Percentiles rank a stretch among this genome's conserved stretches.
phyloP scores from a whole-genome alignment of 1,140 invertebrate genomes.

The Drosophila trapezifrons region DNA sequence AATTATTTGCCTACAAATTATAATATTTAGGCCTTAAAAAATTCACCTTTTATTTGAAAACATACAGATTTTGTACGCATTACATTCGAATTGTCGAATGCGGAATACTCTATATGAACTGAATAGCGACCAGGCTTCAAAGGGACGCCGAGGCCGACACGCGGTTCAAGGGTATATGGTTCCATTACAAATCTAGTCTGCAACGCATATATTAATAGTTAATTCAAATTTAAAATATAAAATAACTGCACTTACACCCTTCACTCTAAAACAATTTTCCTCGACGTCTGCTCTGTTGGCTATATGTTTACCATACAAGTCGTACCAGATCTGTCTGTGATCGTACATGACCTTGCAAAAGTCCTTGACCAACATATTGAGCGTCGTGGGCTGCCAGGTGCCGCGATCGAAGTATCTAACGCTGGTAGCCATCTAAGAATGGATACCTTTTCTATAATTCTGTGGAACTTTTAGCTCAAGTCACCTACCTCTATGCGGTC shows the following conservation, averaged over 20 bases:
- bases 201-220: background rate
- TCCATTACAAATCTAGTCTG: conserved; percentile 1
- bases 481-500: conserved; percentile 23
- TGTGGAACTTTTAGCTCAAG: no score
- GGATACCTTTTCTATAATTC: no score
- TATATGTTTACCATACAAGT: background rate
- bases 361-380: conserved; percentile 1
- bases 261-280: background rate
- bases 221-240: no score
- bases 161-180: background rate
- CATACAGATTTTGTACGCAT: background rate
- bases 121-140: background rate
- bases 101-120: background rate
- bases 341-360: conserved; percentile 6
- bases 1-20: no score
- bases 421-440: background rate
- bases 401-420: conserved; percentile 7
- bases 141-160: background rate
- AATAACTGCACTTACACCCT: conserved; percentile 1
- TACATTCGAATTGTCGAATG: background rate
- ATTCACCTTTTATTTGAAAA: background rate
- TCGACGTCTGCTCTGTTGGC: background rate
- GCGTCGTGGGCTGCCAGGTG: conserved; percentile 15
- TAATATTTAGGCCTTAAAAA: background rate
- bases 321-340: conserved; percentile 12